Evolutionary conservation across 2,888 invertebrate genomes (phyloP).

Genomic region (Agriotes lineatus): DNA sequence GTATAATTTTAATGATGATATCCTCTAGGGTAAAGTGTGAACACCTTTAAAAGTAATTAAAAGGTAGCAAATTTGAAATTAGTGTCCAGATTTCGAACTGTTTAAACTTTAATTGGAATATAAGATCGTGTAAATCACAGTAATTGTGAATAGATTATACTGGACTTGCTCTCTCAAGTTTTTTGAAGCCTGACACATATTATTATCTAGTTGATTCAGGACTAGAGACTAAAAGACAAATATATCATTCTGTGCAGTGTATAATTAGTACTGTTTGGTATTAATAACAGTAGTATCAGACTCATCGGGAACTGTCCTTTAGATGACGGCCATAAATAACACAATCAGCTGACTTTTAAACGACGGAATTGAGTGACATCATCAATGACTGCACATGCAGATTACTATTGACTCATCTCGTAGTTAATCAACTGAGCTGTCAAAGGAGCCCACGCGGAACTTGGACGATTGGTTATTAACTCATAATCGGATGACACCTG

Average conservation of each 20-base stretch:
- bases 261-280: conserved; percentile 12
- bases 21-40: too few species aligned
- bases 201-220: too few species aligned
- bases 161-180: too few species aligned
- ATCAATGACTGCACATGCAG: conserved; percentile 28
- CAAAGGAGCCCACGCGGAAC: conserved; percentile 21
- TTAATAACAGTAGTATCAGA: neutral
- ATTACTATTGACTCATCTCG: conserved; percentile 30
- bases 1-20: too few species aligned
- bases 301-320: neutral
- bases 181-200: too few species aligned
- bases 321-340: conserved; percentile 4
- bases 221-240: neutral
- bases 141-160: too few species aligned
- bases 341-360: conserved; percentile 23
- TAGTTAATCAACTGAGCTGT: conserved; percentile 23
- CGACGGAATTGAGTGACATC: conserved; percentile 26
- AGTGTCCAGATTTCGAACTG: too few species aligned
- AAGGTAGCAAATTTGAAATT: too few species aligned
- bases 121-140: too few species aligned
- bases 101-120: too few species aligned
- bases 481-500: conserved; percentile 20
- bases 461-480: conserved; percentile 13
- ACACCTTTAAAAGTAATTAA: too few species aligned
- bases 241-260: neutral